Evolutionary conservation across 2,113 vertebrate genomes (phyloP), one percentile per base, ranked within the genome.

Genomic region (Euleptes europaea): DNA sequence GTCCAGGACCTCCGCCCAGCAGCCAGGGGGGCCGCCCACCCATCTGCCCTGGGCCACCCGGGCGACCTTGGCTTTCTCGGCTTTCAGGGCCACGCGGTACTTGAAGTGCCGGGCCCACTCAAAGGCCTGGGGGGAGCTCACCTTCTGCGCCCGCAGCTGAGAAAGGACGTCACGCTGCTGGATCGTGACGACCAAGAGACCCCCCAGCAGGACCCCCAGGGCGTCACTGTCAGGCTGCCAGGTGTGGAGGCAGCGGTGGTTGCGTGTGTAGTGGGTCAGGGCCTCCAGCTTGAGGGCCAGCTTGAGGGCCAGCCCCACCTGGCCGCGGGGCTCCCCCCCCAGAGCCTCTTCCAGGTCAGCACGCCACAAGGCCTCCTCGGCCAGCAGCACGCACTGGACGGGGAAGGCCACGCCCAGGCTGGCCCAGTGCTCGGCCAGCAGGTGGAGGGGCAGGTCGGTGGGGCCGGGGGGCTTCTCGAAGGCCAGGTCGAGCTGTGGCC

Each of bases 41-140:
- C 85, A 79, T 14, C 3, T 33, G 4, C 11, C 28, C 3, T 8
- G 31, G 3, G 49, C 31, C 8, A 40, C 49, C 51, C 76, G 69
- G 42, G 74, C 85, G 0, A 38, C 77, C 57, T 79, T 67, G 86
- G 65, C 79, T 0, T 3, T 40, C 10, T 83, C 80, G 7, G 75
- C 87, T 67, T 11, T 85, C 86, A 86, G 90, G 74, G 57, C 89
- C 14, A 97, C 57, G 66, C 89, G 89, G 90, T 98, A 98, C 88
- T 97, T 98, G 86, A 98, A 90, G 66, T 95, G 92, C 84, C 95
- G 94, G n/a, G 96, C 94, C 97, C 97, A 98, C 83, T 97, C 95
- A 86, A 98, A 98, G 83, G 97, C 97, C n/a, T 21, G 93, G 54
- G n/a, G 94, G 12, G 90, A 86, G 14, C 74, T 82, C 76, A 92